A percentile compares a stretch with the other conserved stretches of the same genome.
phyloP scores from a whole-genome alignment of 2,797 vertebrate species.

The Cottoperca gobio region DNA sequence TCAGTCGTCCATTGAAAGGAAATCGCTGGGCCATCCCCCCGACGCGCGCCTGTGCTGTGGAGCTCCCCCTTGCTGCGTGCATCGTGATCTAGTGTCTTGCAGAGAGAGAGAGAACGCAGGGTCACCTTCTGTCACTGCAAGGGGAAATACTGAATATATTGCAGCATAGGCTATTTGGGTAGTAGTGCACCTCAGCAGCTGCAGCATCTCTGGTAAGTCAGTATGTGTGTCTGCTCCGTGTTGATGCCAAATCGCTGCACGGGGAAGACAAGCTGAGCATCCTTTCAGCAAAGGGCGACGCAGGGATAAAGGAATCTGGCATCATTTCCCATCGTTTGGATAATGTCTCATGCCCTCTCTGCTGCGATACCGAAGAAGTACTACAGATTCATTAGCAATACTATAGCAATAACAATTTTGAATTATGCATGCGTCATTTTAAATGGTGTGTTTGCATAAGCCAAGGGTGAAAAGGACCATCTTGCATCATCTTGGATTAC shows the following conservation, averaged over 20 bases:
- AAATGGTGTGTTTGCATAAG: slow-evolving; percentile 43
- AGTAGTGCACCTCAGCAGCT: slow-evolving; percentile 50
- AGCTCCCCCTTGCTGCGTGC: slow-evolving; percentile 82
- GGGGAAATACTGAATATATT: slow-evolving; percentile 66
- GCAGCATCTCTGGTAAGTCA: slow-evolving; percentile 72
- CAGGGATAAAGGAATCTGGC: slow-evolving; percentile 61
- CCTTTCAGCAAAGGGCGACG: slow-evolving; percentile 64
- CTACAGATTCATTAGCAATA: background rate
- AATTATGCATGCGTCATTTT: slow-evolving; percentile 73
- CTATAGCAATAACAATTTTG: background rate
- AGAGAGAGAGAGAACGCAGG: slow-evolving; percentile 79
- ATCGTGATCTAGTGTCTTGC: slow-evolving; percentile 83
- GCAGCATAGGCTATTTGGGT: slow-evolving; percentile 46
- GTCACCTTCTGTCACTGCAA: slow-evolving; percentile 87
- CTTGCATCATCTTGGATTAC: slow-evolving; percentile 60
- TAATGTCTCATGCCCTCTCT: slow-evolving; percentile 6
- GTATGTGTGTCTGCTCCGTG: slow-evolving; percentile 11
- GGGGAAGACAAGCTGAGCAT: slow-evolving; percentile 61
- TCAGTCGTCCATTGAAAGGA: slow-evolving; percentile 67
- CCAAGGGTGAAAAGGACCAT: slow-evolving; percentile 52
- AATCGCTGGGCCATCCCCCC: slow-evolving; percentile 73
- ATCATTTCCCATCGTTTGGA: slow-evolving; percentile 34
- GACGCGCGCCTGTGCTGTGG: slow-evolving; percentile 74
- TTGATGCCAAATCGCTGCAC: slow-evolving; percentile 56
- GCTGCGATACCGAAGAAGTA: slow-evolving; percentile 26